Base-by-base conservation (phyloP, 2,113 vertebrate genomes). In the Bambusicola thoracicus region DNA sequence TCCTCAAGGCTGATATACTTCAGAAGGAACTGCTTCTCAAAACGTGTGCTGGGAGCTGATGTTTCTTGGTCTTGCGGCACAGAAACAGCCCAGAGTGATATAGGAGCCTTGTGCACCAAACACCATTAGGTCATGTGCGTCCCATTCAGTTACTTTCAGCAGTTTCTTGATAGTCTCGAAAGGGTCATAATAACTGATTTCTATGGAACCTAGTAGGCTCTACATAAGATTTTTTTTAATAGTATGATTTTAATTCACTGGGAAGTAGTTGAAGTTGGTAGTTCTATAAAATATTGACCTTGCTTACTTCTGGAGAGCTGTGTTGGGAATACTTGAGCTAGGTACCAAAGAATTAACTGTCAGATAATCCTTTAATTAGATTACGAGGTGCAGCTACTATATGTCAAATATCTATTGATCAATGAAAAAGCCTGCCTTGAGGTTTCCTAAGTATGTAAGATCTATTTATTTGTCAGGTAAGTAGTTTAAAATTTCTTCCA, bases 361-460 rank as follows among this genome's bases (percentile, higher is more conserved):
- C 87, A 95, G 88, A 95, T 94, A 97, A 97, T 89, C 74, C 85
- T 97, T 94, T 97, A 97, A 98, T 97, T 97, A 97, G 87, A 96
- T 97, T 95, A 97, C 65, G 91, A 27, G 21, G 36, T 91, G 13
- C 49, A 96, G 51, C 79, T 96, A 95, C 87, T 96, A 44, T 82
- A 90, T 79, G 91, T 95, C 93, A 97, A 94, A 92, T 90, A 97
- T 66, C 73, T 96, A 97, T 95, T 95, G 96, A 96, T 97, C 93
- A 89, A 43, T 72, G 29, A 68, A 97, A 95, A 93, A 96, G 48
- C 87, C 83, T 87, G 77, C 67, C 82, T 95, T 96, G 89, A 94
- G 77, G 48, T 94, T 98, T 96, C 68, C 85, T 92, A 95, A 94
- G 67, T 87, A 94, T 53, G 49, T 77, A 92, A 93, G 76, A 74